Base-by-base conservation (phyloP, 2,888 invertebrate species). In the Patella pellucida region DNA sequence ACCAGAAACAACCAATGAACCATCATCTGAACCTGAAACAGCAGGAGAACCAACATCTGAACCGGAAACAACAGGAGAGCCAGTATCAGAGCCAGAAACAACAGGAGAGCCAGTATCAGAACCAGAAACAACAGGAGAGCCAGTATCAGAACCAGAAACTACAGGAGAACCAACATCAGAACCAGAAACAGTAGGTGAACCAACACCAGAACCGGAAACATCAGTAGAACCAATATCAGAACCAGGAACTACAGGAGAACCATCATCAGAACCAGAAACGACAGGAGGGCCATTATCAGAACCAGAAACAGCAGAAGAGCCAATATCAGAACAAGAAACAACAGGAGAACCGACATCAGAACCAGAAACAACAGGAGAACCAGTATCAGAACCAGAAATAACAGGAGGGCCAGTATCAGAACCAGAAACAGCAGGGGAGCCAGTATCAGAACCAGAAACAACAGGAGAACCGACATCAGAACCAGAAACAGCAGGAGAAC, bases 251-350 rank as follows among this genome's bases (percentile, higher is more conserved):
- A 68, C 70, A n/a, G 23, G 27, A 27, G 73, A 74, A 52, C 14
- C 71, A 27, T 62, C 68, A 75, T 52, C 70, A n/a, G 77, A 76
- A 67, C 19, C 72, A n/a, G 71, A 70, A 23, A 23, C 14, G 73
- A 73, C 72, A 19, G 7, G 27, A 11, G 68, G 51, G 16, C 74
- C 79, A 62, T 71, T 72, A 72, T 15, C 71, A 16, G 62, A 69
- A 67, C 52, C 56, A 27, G 69, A 76, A 73, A n/a, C 52, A 15
- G 54, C 72, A 19, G 7, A 27, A 11, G 68, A 54, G 16, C 74
- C 79, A 62, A 72, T 72, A 72, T 15, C 71, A 16, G 62, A 69
- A 67, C 52, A 51, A 27, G 69, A 67, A 69, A 31, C 56, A 54
- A 69, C 50, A 70, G 23, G 73, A 4, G 73, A 69, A 16, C 52